phyloP scores from a whole-genome alignment of 2,797 vertebrate species.

The Melanotaenia boesemani region DNA sequence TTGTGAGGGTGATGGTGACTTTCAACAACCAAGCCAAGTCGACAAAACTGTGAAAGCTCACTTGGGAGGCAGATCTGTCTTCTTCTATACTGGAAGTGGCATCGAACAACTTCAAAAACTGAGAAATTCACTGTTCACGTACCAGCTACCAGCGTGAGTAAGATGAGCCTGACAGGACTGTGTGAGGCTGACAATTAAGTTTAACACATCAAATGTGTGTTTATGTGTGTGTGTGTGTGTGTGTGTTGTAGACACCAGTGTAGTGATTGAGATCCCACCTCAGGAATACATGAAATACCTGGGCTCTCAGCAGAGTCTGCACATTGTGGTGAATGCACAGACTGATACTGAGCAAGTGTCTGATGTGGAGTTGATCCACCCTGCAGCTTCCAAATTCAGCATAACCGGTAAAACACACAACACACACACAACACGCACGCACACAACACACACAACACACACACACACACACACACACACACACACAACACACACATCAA shows the following conservation, averaged over 20 bases:
- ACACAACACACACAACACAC: neutral
- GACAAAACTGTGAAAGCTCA: constrained; percentile 61
- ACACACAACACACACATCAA: too few relatives aligned
- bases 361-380: constrained; percentile 66
- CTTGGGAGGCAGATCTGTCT: constrained; percentile 75
- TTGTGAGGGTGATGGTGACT: constrained; percentile 82
- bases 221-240: constrained; percentile 12
- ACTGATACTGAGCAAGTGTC: constrained; percentile 65
- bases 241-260: constrained; percentile 38
- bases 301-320: constrained; percentile 46
- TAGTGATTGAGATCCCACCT: constrained; percentile 18
- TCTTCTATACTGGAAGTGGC: constrained; percentile 89
- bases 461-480: neutral
- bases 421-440: too few relatives aligned
- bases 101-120: constrained; percentile 77
- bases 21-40: constrained; percentile 78
- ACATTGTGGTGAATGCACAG: constrained; percentile 35
- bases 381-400: constrained; percentile 79
- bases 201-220: neutral
- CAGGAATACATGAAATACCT: constrained; percentile 59
- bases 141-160: constrained; percentile 47
- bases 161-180: fast-evolving
- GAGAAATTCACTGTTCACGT: constrained; percentile 40
- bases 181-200: fast-evolving
- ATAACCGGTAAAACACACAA: constrained; percentile 77